phyloP scores from a whole-genome alignment of 1,140 invertebrate species.

The Drosophila lacertosa region DNA sequence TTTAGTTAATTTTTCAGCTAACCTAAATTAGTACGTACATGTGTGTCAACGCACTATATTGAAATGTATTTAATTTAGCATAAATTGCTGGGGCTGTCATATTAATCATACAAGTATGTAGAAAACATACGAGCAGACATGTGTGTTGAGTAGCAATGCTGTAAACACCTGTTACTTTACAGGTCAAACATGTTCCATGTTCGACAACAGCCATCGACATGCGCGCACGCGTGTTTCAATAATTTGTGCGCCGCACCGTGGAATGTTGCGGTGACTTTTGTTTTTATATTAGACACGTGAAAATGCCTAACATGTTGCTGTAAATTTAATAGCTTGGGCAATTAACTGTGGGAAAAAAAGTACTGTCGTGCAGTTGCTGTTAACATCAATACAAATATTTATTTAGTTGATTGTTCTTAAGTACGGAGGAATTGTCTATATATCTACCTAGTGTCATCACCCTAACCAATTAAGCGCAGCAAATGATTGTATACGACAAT shows the following conservation, averaged over 20 bases:
- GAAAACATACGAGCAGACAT: slow-evolving; percentile 16
- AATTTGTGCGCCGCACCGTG: slow-evolving; percentile 20
- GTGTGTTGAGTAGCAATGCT: slow-evolving; percentile 16
- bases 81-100: neutral
- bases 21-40: slow-evolving; percentile 21
- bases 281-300: neutral
- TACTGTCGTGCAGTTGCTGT: neutral
- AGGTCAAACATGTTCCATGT: slow-evolving; percentile 47
- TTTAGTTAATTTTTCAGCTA: slow-evolving; percentile 15
- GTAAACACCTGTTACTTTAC: slow-evolving; percentile 56
- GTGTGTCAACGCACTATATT: slow-evolving; percentile 28
- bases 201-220: slow-evolving; percentile 26
- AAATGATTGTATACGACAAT: neutral
- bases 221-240: slow-evolving; percentile 42
- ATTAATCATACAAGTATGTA: slow-evolving; percentile 30
- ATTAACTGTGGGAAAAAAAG: neutral
- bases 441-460: neutral
- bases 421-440: neutral
- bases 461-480: neutral
- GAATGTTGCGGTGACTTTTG: neutral
- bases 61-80: slow-evolving; percentile 8
- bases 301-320: no score
- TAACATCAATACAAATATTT: neutral
- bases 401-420: neutral
- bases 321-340: neutral